Evolutionary conservation across 2,113 vertebrate species (phyloP), one percentile per base, ranked within the genome.

Genomic region (Anser cygnoides): DNA sequence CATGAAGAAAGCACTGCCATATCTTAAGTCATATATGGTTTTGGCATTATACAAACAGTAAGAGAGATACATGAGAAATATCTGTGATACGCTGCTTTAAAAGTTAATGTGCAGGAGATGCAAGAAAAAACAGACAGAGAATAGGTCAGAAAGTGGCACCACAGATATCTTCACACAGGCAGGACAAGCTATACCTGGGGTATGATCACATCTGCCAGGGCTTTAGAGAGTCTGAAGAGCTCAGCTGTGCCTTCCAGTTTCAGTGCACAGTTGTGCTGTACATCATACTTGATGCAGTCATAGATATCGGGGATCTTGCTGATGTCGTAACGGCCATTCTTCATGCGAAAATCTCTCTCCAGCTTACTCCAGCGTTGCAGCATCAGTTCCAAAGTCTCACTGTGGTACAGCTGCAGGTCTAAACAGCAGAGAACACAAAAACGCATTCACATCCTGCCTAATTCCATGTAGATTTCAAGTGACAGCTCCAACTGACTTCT

Each of bases 301-400:
- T 99, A 99, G 90, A 99, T 99, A 84, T 99, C 99, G 0, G 99
- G 99, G 85, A 99, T 98, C 96, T 99, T 99, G 96, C 99, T 99
- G 97, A 99, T 99, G 96, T 99, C 99, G 2, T 99, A 99, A 49
- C 99, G 99, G 21, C 99, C 98, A 2, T 97, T 99, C 97, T 99
- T 99, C 98, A 99, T 98, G 90, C 98, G 98, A 94, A 99, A 99
- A 95, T 99, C 99, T 68, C 98, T 97, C 97, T 99, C 99, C 55
- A 99, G 98, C 95, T 99, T 99, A 88, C 98, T 98, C 99, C 99
- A 99, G 88, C 99, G 99, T 68, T 99, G 99, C 82, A 99, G 97
- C 99, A 99, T 99, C 92, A 99, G 98, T 89, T 99, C 99, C 91
- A 99, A 96, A 1, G 99, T 98, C 97, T 99, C 99, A 5, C 99